phyloP scores from a whole-genome alignment of 2,113 vertebrate genomes.

The Eleginops maclovinus region DNA sequence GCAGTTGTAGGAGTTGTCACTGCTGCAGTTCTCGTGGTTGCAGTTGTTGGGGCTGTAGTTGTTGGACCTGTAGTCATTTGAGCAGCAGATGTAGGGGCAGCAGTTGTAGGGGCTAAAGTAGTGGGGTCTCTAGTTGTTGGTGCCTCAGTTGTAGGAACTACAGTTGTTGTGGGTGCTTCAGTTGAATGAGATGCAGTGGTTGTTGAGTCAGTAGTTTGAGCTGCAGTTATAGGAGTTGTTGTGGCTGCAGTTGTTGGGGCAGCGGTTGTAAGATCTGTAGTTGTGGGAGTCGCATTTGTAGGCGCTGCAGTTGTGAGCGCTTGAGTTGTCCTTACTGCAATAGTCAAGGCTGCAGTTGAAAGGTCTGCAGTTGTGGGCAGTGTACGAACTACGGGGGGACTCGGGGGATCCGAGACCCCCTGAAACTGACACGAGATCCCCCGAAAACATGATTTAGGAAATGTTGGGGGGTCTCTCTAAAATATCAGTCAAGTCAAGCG shows the following conservation, averaged over 20 bases:
- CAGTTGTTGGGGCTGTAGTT: neutral
- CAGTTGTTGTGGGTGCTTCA: neutral
- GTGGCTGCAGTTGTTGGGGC: neutral
- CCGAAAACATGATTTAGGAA: too few relatives aligned
- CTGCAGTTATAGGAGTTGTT: neutral
- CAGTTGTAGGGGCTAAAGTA: neutral
- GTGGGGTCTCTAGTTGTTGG: neutral
- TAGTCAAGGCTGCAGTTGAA: neutral
- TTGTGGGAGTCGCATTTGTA: neutral
- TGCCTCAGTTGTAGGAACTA: neutral
- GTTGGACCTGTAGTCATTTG: neutral
- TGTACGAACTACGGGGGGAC: too few relatives aligned
- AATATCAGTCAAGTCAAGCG: too few relatives aligned
- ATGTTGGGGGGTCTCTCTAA: too few relatives aligned
- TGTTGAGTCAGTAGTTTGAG: too few relatives aligned
- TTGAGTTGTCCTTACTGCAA: neutral
- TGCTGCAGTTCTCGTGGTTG: too few relatives aligned
- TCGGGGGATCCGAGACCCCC: too few relatives aligned
- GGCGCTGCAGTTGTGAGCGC: neutral
- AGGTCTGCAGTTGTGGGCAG: neutral
- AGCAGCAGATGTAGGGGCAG: neutral
- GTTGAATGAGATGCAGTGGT: neutral
- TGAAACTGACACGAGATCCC: too few relatives aligned
- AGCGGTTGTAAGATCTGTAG: neutral
- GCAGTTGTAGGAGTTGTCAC: too few relatives aligned